Evolutionary conservation across 2,797 vertebrate species (phyloP).

Genomic region (Molossus alvarezi): DNA sequence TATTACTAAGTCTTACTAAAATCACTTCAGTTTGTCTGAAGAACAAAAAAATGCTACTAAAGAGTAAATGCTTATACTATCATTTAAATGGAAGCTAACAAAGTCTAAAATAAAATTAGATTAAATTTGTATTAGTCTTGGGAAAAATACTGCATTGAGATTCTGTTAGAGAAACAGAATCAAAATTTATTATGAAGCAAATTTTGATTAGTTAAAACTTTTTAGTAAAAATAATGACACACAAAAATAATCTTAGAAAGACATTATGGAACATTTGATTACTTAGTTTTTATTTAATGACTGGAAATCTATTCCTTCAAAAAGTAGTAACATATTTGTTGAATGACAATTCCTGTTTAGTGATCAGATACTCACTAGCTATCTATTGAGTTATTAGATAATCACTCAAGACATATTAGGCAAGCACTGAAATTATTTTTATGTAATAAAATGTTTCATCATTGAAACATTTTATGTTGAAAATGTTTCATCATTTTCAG

Average conservation of each 20-base stretch:
- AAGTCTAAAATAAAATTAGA: slow-evolving; percentile 53
- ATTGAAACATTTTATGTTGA: too few species aligned
- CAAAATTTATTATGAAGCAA: slow-evolving; percentile 62
- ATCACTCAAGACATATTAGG: slow-evolving; percentile 35
- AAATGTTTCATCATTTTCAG: slow-evolving; percentile 48
- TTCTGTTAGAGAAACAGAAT: slow-evolving; percentile 67
- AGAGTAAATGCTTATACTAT: slow-evolving; percentile 11
- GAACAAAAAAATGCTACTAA: slow-evolving; percentile 23
- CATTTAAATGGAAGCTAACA: slow-evolving; percentile 46
- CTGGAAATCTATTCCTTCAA: slow-evolving; percentile 66
- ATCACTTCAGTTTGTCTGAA: slow-evolving; percentile 38
- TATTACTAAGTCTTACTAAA: slow-evolving; percentile 59
- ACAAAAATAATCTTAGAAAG: slow-evolving; percentile 61
- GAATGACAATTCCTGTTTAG: slow-evolving; percentile 21
- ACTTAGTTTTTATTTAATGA: slow-evolving; percentile 66
- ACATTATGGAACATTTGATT: slow-evolving; percentile 38
- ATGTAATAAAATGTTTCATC: slow-evolving; percentile 52
- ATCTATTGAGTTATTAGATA: slow-evolving; percentile 5
- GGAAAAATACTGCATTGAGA: slow-evolving; percentile 57
- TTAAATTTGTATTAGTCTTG: slow-evolving; percentile 39
- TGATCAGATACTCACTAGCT: slow-evolving; percentile 27
- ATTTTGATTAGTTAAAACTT: slow-evolving; percentile 61
- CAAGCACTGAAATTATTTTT: slow-evolving; percentile 73
- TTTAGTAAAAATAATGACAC: slow-evolving; percentile 69
- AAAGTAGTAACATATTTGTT: slow-evolving; percentile 56